Evolutionary conservation across 2,888 invertebrate genomes (phyloP), one percentile per base, ranked within the genome.

Genomic region (Trichogramma evanescens): DNA sequence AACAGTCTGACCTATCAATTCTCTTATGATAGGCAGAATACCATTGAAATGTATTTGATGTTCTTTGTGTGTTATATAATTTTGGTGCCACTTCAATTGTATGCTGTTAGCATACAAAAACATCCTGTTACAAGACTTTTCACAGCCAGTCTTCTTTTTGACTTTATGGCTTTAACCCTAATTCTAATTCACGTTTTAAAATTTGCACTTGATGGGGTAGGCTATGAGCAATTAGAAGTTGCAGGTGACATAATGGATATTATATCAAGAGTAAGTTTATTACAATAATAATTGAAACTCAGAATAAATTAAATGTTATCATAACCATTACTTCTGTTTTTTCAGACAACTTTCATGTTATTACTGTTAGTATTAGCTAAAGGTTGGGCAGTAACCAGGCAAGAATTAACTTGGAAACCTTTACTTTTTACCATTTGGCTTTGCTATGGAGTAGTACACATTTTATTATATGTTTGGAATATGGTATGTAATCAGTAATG

Each of bases 401-500:
- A 91, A 72, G 93, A 95, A 80, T 83, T 96, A 58, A 89, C 92
- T 10, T 89, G 91, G 82, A 94, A 92, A 75, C 87, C 89, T 10
- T 78, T 91, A 46, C 86, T 93, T 41, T 89, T 91, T 78, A 87
- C 89, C 45, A 88, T 95, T 67, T 97, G 97, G 96, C 83, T 91
- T 68, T 86, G 90, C 63, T 95, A 97, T 74, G 92, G 95, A 54
- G 84, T 93, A 61, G 90, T 95, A 43, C 94, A 95, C 77, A 88
- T 95, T 73, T 82, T 95, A 62, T 84, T 97, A 2, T 97, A 96
- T 78, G 89, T 95, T 59, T 96, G 96, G 95, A 95, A 95, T 80
- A 88, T 92, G 83, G 97, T 97, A 81, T 84, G 87, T 82, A 42
- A 39, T 10, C 8, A 48, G 52, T 50, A 54, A 45, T 13, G 45